Conservation (phyloP, 2,888 invertebrate genomes). For the Plusia festucae region DNA sequence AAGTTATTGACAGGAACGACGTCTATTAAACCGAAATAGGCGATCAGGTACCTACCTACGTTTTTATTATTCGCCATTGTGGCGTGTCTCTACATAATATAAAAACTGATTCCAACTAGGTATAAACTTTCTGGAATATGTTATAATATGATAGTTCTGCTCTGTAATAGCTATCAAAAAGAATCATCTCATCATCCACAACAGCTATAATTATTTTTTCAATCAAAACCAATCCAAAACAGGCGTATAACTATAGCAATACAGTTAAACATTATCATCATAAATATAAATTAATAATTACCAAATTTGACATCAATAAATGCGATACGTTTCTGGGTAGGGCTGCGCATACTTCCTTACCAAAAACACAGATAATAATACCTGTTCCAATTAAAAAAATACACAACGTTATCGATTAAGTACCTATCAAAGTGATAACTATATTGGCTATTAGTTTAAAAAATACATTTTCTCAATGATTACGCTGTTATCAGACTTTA, state of each 20-base stretch:
- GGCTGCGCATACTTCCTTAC: slow-evolving; percentile 39
- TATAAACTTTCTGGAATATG: no score
- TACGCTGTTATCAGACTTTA: slow-evolving; percentile 40
- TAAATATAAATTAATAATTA: not conserved
- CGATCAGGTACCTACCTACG: no score
- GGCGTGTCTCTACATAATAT: no score
- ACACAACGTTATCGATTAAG: slow-evolving; percentile 52
- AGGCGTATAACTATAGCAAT: not conserved
- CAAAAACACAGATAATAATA: slow-evolving; percentile 44
- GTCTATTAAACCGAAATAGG: no score
- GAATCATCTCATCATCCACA: not conserved
- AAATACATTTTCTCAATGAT: slow-evolving; percentile 40
- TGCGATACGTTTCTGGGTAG: slow-evolving; percentile 21
- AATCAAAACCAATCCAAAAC: not conserved
- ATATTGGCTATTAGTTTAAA: slow-evolving; percentile 55
- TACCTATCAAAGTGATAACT: slow-evolving; percentile 52
- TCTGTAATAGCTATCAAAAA: no score
- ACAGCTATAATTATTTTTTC: not conserved
- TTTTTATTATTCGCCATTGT: no score
- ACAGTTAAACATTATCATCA: not conserved
- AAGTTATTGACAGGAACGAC: no score
- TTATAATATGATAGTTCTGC: no score
- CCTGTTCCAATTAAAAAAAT: slow-evolving; percentile 61
- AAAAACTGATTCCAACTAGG: no score
- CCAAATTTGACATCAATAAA: slow-evolving; percentile 18